Percentiles rank a stretch among this genome's conserved stretches.
Evolutionary conservation across 2,113 vertebrate species (phyloP).

Genomic region (Callionymus lyra): DNA sequence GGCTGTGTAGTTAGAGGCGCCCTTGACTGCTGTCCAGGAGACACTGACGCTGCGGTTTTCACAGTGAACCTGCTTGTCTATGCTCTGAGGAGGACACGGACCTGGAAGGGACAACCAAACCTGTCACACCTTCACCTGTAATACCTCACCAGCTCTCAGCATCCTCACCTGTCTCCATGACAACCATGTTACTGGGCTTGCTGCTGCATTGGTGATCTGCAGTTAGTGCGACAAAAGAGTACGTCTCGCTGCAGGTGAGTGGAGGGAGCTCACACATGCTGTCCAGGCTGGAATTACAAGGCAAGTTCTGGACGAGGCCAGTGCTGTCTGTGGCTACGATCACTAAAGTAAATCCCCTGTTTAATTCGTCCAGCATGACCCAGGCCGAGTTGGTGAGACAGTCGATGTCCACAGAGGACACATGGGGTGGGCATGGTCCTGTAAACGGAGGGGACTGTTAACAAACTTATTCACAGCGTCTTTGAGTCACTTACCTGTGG

Average conservation of each 20-base stretch:
- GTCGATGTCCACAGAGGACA: conserved; percentile 56
- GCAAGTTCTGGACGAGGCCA: conserved; percentile 11
- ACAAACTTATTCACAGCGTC: neutral
- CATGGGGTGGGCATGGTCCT: conserved; percentile 61
- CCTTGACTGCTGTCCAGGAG: conserved; percentile 46
- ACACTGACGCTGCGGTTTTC: conserved; percentile 32
- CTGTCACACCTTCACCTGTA: too few relatives aligned
- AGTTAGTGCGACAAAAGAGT: conserved; percentile 55
- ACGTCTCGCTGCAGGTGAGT: conserved; percentile 57
- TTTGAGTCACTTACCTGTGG: conserved; percentile 42
- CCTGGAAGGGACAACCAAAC: conserved; percentile 38
- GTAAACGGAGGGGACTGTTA: neutral
- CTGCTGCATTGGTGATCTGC: conserved; percentile 51
- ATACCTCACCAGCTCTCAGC: too few relatives aligned
- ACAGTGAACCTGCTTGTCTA: conserved; percentile 41
- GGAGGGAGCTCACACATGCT: conserved; percentile 41
- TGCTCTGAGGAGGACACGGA: conserved; percentile 57
- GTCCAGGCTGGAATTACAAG: conserved; percentile 38
- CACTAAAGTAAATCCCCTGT: conserved; percentile 41
- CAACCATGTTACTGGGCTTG: conserved; percentile 41
- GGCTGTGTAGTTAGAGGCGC: conserved; percentile 56
- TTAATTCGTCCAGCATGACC: conserved; percentile 46
- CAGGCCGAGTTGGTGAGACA: conserved; percentile 60
- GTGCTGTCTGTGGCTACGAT: conserved; percentile 22
- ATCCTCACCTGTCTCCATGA: conserved; percentile 52